Base-by-base conservation (phyloP, 2,888 invertebrate species). In the Parasteatoda lunata region DNA sequence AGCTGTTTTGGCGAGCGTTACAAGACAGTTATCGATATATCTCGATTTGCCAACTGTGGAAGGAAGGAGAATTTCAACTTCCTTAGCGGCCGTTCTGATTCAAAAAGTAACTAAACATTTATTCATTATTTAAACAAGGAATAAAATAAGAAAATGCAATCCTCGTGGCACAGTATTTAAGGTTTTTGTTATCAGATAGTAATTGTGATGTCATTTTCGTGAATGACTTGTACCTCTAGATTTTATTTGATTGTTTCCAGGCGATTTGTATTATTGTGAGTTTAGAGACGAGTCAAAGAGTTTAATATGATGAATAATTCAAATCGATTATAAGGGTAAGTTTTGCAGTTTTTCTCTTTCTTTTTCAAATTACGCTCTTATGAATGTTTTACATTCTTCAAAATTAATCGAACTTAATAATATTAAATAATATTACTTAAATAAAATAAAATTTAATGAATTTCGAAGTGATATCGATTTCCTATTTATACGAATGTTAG, bases 1-100 rank as follows among this genome's bases (percentile, higher is more conserved):
- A 84, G 84, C 78, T 84, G 84, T 49, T 51, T 72, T 30, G 54
- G 51, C 59, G 77, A 72, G 54, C 79, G 84, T 70, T 52, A 68
- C 64, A 30, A 65, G 59, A 47, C 69, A 5, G 64, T 84, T 84
- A 84, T 84, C 84, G 66, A 51, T 13, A 59, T 59, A 59, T 59
- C 59, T 13, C 9, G 0, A 13, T 4, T 59, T 59, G 11, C 59
- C 59, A 59, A 59, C 59, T 30, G 59, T 59, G 9, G 9, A 59
- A 13, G 13, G 59, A 4, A 59, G n/a, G n/a, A 59, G 11, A 3
- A 13, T 59, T 59, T 59, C 59, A 59, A 59, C 59, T 59, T 59
- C 11, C n/a, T 59, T 59, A 13, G 11, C 59, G 59, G n/a, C 59
- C 59, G 59, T 59, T 59, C 8, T 59, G 30, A 59, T 59, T 59